Conservation (phyloP, 2,888 invertebrate genomes). For the Galerucella nymphaeae region DNA sequence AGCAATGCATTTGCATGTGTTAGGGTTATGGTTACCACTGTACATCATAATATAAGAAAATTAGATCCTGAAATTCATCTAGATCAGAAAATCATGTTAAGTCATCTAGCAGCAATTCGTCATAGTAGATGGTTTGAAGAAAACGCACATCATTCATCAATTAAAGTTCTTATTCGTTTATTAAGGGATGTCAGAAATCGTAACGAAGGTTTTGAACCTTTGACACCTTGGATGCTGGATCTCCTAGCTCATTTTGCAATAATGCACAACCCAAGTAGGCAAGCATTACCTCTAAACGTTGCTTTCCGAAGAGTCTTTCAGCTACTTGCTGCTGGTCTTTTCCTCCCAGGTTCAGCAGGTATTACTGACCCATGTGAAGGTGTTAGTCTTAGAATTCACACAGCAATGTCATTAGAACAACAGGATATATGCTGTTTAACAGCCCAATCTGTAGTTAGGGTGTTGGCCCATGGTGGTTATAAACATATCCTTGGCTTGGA, state of each 20-base stretch:
- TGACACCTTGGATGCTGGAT: slow-evolving; percentile 98
- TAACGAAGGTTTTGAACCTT: slow-evolving; percentile 89
- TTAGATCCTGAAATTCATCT: slow-evolving; percentile 88
- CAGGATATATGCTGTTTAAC: slow-evolving; percentile 94
- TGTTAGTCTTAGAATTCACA: slow-evolving; percentile 89
- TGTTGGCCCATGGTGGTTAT: slow-evolving; percentile 93
- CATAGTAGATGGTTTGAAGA: slow-evolving; percentile 99
- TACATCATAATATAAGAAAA: slow-evolving; percentile 93
- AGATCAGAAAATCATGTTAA: slow-evolving; percentile 82
- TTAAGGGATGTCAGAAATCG: slow-evolving; percentile 91
- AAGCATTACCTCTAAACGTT: slow-evolving; percentile 90
- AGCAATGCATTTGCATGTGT: slow-evolving; percentile 87
- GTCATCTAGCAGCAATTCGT: slow-evolving; percentile 92
- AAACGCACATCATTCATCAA: slow-evolving; percentile 95
- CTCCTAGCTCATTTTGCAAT: slow-evolving; percentile 95
- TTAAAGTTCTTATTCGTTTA: slow-evolving; percentile 90
- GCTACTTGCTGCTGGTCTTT: slow-evolving; percentile 91
- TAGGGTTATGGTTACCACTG: slow-evolving; percentile 90
- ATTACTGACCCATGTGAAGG: slow-evolving; percentile 96
- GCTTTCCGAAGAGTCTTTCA: slow-evolving; percentile 89
- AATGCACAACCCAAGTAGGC: slow-evolving; percentile 94
- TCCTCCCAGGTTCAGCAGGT: slow-evolving; percentile 92
- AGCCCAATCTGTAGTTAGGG: slow-evolving; percentile 91
- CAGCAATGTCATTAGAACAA: slow-evolving; percentile 89
- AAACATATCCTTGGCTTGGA: slow-evolving; percentile 85